Base-by-base conservation (phyloP, 2,888 invertebrate species). In the Acleris laterana region DNA sequence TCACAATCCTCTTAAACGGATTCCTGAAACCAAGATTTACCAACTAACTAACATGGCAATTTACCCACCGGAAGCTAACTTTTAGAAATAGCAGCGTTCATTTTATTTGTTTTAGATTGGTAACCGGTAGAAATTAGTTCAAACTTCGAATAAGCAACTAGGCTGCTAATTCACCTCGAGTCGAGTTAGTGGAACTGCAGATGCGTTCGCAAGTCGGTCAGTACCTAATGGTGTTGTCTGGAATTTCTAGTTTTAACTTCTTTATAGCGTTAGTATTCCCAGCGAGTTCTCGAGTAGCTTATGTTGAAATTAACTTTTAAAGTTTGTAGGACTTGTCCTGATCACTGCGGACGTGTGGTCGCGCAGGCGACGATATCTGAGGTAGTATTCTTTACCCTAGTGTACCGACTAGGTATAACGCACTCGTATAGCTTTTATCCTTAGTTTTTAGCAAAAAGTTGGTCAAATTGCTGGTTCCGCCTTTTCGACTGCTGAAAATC, bases 251-350 rank as follows among this genome's bases (percentile, higher is more conserved):
- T 57, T 56, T 56, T 51, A 61, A 66, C 61, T 66, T 61, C 48
- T 66, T 66, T 62, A 62, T 57, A 19, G 32, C 44, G 50, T 65
- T 60, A 50, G 56, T 51, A 25, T 17, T 44, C 49, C 60, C 25
- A 53, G 46, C 25, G 49, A 56, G 55, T 60, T 48, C 50, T 55
- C 17, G 32, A 32, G 56, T 46, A 62, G 62, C 62, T 66, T 57
- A 57, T 22, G 61, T 57, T 52, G 50, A 38, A 66, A 66, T 66
- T 61, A 52, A 56, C 51, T 66, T 66, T 66, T 46, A 17, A 66
- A 66, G 61, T 62, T 62, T 48, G 50, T 57, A 48, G 59, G 38
- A 53, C 53, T 51, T 58, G 58, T 46, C 17, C 63, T 19, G 64
- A 59, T 64, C 53, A 64, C 46, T 59, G 59, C 32, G 44, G 51